phyloP scores from a whole-genome alignment of 2,113 vertebrate genomes.

The Saguinus imperator region DNA sequence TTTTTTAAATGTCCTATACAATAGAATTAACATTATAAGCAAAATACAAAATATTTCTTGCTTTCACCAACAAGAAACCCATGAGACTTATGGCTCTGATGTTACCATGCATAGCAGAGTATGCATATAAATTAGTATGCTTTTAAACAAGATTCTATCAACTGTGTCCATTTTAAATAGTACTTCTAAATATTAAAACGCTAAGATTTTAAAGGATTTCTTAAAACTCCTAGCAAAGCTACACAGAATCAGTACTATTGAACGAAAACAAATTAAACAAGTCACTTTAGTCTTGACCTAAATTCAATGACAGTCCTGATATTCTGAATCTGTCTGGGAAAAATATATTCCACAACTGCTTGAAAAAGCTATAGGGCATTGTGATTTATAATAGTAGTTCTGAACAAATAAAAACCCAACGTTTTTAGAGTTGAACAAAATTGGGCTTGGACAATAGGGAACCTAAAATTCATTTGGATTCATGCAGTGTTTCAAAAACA shows the following conservation, averaged over 20 bases:
- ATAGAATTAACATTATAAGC: neutral
- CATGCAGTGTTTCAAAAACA: conserved; percentile 81
- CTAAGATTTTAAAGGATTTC: conserved; percentile 38
- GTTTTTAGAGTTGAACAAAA: conserved; percentile 83
- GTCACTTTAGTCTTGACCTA: conserved; percentile 76
- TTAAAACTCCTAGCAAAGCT: conserved; percentile 34
- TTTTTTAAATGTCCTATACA: neutral
- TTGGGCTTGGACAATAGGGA: conserved; percentile 80
- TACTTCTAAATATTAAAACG: conserved; percentile 3
- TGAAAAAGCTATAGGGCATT: conserved; percentile 68
- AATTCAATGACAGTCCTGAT: conserved; percentile 74
- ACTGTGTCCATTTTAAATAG: neutral
- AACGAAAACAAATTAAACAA: conserved; percentile 80
- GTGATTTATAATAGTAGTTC: conserved; percentile 78
- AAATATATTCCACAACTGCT: conserved; percentile 71
- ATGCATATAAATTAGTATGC: neutral
- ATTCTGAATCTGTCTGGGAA: conserved; percentile 73
- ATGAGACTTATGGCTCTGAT: neutral
- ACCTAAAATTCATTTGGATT: conserved; percentile 85
- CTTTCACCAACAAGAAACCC: neutral
- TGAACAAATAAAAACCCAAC: conserved; percentile 79
- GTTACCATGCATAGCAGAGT: neutral
- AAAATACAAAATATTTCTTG: neutral
- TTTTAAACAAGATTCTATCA: neutral
- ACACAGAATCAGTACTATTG: neutral